These are phyloP conservation scores for Crepidodera aurea DNA, from an alignment of 2,888 invertebrate genomes.

Conservation along the genomic window DNA sequence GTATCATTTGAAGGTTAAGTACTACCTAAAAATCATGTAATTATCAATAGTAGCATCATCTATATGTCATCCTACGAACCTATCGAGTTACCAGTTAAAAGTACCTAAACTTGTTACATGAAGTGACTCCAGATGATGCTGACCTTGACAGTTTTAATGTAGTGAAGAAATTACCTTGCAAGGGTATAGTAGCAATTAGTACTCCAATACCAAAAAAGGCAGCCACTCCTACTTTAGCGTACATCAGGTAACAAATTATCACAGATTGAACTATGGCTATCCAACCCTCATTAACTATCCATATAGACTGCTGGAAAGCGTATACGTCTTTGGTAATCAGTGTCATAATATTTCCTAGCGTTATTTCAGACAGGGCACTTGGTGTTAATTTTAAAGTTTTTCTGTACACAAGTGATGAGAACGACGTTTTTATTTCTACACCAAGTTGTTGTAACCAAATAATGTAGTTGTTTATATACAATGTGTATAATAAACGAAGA, in stretches of 20 bases:
- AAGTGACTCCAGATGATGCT: too few relatives aligned
- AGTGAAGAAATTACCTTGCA: slow-evolving; percentile 44
- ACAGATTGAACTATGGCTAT: slow-evolving; percentile 85
- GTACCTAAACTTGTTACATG: too few relatives aligned
- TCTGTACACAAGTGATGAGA: slow-evolving; percentile 80
- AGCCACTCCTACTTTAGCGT: slow-evolving; percentile 64
- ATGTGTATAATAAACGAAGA: slow-evolving; percentile 69
- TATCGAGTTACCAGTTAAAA: too few relatives aligned
- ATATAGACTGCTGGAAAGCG: slow-evolving; percentile 85
- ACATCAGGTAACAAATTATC: slow-evolving; percentile 82
- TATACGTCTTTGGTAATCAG: slow-evolving; percentile 92
- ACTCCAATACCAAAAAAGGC: slow-evolving; percentile 65
- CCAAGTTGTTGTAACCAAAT: slow-evolving; percentile 74
- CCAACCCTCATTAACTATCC: slow-evolving; percentile 91
- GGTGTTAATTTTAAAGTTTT: slow-evolving; percentile 43
- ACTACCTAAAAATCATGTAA: too few relatives aligned
- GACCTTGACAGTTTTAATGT: too few relatives aligned
- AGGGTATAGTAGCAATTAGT: slow-evolving; percentile 53
- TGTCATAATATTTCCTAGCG: slow-evolving; percentile 76
- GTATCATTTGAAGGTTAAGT: too few relatives aligned
- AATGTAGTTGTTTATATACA: slow-evolving; percentile 81
- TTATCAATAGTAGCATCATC: too few relatives aligned
- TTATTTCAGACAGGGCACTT: slow-evolving; percentile 39
- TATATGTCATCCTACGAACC: too few relatives aligned
- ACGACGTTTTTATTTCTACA: slow-evolving; percentile 81